Evolutionary conservation across 2,888 invertebrate species (phyloP).

Genomic region (Thecocarcelia acutangulata): DNA sequence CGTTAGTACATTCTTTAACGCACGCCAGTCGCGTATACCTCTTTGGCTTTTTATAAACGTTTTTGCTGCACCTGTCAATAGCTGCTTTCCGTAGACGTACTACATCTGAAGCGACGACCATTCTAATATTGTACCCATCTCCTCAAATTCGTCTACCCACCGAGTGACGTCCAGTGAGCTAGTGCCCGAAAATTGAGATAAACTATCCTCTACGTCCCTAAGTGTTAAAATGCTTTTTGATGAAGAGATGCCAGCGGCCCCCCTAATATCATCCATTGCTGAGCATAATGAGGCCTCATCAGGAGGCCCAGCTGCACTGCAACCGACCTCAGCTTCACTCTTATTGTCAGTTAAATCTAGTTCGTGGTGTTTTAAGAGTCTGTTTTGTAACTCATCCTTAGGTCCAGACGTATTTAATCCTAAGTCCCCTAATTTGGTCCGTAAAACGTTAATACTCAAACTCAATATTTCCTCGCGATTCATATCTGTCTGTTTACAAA

Average conservation of each 20-base stretch:
- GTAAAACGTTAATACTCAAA: too few relatives aligned
- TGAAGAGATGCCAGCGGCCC: too few relatives aligned
- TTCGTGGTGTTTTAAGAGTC: constrained; percentile 22
- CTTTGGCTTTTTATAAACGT: constrained; percentile 36
- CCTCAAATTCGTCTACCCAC: constrained; percentile 45
- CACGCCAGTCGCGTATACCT: constrained; percentile 35
- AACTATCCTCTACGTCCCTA: constrained; percentile 39
- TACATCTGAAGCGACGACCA: constrained; percentile 39
- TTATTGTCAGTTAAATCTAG: not conserved
- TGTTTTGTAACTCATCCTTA: constrained; percentile 32
- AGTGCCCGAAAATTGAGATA: constrained; percentile 28
- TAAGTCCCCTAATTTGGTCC: too few relatives aligned
- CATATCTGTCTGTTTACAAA: too few relatives aligned
- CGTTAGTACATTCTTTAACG: constrained; percentile 38
- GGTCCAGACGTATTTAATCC: too few relatives aligned
- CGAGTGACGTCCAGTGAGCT: constrained; percentile 35
- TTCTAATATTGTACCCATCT: constrained; percentile 32
- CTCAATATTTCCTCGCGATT: too few relatives aligned
- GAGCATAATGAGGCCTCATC: too few relatives aligned
- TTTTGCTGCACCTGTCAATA: constrained; percentile 51
- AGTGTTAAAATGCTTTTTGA: constrained; percentile 48
- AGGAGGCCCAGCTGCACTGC: not conserved
- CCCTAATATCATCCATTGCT: not conserved
- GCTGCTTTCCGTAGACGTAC: constrained; percentile 17
- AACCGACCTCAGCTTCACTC: too few relatives aligned